A percentile compares a stretch with the other conserved stretches of the same genome.
Conservation (phyloP, 1,140 invertebrate genomes). For the Meteorus sp. region DNA sequence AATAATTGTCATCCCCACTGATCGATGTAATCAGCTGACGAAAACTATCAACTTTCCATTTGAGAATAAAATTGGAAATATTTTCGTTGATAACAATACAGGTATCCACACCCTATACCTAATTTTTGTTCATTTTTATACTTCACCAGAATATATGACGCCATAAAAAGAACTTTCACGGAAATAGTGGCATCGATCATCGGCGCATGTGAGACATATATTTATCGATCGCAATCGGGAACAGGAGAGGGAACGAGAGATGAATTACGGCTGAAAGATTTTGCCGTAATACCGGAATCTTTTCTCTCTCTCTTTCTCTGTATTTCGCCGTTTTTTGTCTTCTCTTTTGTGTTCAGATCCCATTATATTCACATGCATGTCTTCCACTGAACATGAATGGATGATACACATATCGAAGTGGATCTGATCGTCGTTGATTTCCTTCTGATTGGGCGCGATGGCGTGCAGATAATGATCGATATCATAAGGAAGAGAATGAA, state of each 20-base stretch:
- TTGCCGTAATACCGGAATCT: slow-evolving; percentile 13
- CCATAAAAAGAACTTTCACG: slow-evolving; percentile 25
- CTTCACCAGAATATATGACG: slow-evolving; percentile 15
- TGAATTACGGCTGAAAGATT: slow-evolving; percentile 6
- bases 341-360: slow-evolving; percentile 7
- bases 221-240: slow-evolving; percentile 5
- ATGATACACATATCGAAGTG: too few species aligned
- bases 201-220: slow-evolving; percentile 6
- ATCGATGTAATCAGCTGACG: too few species aligned
- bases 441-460: slow-evolving; percentile 11
- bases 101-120: too few species aligned
- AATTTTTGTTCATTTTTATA: too few species aligned
- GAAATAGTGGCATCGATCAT: slow-evolving; percentile 15
- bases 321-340: slow-evolving; percentile 4
- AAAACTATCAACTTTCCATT: too few species aligned
- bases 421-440: too few species aligned
- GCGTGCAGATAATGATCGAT: slow-evolving; percentile 25
- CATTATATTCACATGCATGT: too few species aligned
- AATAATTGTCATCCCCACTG: too few species aligned
- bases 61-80: too few species aligned
- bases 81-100: too few species aligned
- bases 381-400: too few species aligned
- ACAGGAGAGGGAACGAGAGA: neutral
- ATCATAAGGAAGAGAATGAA: slow-evolving; percentile 8
- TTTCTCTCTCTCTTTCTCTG: too few species aligned